These are phyloP conservation scores for Falco naumanni DNA, from an alignment of 2,797 vertebrate genomes.

Conservation along the genomic window DNA sequence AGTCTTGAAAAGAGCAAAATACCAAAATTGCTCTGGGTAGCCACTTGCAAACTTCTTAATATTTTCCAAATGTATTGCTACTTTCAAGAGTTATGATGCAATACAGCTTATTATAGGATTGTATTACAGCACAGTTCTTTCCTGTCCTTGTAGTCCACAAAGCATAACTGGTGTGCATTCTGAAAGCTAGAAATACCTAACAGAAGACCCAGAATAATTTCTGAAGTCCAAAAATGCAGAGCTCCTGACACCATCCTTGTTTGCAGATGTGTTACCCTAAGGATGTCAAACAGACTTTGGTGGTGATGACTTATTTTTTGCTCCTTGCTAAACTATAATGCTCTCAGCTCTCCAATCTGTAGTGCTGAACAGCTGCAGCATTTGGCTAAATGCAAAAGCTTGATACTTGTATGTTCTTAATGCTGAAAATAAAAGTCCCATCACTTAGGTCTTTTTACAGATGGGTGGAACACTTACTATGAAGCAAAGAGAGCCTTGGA, in stretches of 20 bases:
- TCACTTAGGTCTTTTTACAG: not conserved
- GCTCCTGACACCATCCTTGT: not conserved
- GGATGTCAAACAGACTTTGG: not conserved
- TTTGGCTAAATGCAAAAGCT: not conserved
- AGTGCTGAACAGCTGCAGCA: not conserved
- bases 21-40: conserved; percentile 24
- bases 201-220: not conserved
- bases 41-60: conserved; percentile 17
- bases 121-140: conserved; percentile 37
- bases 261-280: not conserved
- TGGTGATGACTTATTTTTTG: not conserved
- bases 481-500: not conserved
- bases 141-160: not conserved
- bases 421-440: not conserved
- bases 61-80: conserved; percentile 47
- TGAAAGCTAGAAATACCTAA: not conserved
- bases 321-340: not conserved
- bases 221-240: not conserved
- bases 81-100: not conserved
- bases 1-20: not conserved
- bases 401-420: not conserved
- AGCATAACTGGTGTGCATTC: not conserved
- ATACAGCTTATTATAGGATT: conserved; percentile 44
- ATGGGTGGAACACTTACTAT: not conserved
- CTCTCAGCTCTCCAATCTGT: not conserved